Base-by-base conservation (phyloP, 64 coral and sea anemone genomes). In the Dendrophyllia cribrosa region DNA sequence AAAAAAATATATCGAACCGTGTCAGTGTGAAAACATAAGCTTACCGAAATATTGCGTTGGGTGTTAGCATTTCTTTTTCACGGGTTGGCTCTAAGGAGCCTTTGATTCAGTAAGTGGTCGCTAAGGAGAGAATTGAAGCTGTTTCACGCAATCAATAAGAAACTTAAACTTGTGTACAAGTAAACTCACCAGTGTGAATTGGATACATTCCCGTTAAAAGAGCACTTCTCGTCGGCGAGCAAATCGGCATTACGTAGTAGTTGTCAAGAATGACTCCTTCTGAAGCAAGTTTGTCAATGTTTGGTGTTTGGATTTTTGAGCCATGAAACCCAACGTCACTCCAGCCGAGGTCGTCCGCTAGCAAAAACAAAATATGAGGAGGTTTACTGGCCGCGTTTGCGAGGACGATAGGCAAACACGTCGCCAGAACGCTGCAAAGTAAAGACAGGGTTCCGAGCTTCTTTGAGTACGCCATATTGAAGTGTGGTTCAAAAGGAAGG, bases 251-350 rank as follows among this genome's bases (percentile, higher is more conserved):
- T 12, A 91, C 89, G 60, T 91, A 91, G 50, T 83, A 91, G 55
- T 91, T 82, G n/a, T 91, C 64, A 9, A 91, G 89, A 11, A 72
- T 65, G 12, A 75, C 79, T 5, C 89, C 89, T 60, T 83, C 77
- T 14, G 78, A 70, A 2, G 89, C 89, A 8, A 91, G 65, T 58
- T 43, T 52, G 74, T 91, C 89, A 58, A 91, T 91, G 56, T 91
- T 91, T 21, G 89, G 89, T 17, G 89, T 92, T 50, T 75, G 15
- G 16, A 92, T 83, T 46, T 79, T 55, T 7, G 88, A 69, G n/a
- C 75, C 75, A 21, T 92, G 90, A 61, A 74, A 92, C 66, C 90
- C 90, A 24, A 92, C 90, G 19, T 92, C 90, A 74, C 80, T 92
- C 90, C 90, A 92, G 21, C 90, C 90, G 45, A 92, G 80, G 58